A percentile compares a stretch with the other conserved stretches of the same genome.
phyloP scores from a whole-genome alignment of 1,140 invertebrate species.

The Drosophila suzukii region DNA sequence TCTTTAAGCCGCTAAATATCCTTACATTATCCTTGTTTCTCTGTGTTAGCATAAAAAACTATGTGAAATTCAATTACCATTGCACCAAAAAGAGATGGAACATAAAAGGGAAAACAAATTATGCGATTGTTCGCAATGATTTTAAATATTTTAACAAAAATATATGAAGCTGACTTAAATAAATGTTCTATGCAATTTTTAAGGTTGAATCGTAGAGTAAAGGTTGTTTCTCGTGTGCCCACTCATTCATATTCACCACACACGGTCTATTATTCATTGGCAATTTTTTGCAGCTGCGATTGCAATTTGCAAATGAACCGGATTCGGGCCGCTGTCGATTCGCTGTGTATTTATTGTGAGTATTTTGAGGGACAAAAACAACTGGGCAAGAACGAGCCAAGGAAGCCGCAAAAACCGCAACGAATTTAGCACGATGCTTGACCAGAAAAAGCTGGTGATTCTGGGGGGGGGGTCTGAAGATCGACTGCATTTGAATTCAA shows the following conservation, averaged over 20 bases:
- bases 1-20: too few species aligned
- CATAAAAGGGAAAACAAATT: too few species aligned
- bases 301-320: constrained; percentile 65
- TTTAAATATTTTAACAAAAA: too few species aligned
- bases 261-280: constrained; percentile 66
- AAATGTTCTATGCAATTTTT: background rate
- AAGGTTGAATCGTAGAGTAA: background rate
- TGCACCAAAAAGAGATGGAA: too few species aligned
- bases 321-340: constrained; percentile 50
- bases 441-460: constrained; percentile 46
- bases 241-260: constrained; percentile 61
- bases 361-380: constrained; percentile 45
- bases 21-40: too few species aligned
- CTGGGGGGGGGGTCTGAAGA: constrained; percentile 1
- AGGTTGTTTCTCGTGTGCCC: constrained; percentile 5
- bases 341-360: constrained; percentile 60
- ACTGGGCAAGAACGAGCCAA: constrained; percentile 60
- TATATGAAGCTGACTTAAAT: background rate
- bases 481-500: constrained; percentile 66
- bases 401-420: constrained; percentile 72
- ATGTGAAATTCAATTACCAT: too few species aligned
- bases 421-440: constrained; percentile 78
- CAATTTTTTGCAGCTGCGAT: constrained; percentile 24
- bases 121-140: too few species aligned
- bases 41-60: too few species aligned